These are phyloP conservation scores for Ciconia maguari DNA, from an alignment of 2,113 vertebrate species.

Conservation along the genomic window DNA sequence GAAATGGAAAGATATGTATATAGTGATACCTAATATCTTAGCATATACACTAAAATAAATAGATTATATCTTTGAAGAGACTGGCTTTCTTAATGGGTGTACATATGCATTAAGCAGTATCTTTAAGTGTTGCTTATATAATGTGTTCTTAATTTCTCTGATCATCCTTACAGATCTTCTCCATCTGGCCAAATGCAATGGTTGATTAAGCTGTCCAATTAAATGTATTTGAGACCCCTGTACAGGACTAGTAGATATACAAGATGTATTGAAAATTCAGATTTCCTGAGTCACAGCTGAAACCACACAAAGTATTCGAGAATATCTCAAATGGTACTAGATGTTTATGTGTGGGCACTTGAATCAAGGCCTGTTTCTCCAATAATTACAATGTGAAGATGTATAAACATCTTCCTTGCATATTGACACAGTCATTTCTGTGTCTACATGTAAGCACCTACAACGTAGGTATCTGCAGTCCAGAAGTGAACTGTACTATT, in stretches of 20 bases:
- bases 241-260: background rate
- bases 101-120: background rate
- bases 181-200: background rate
- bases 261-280: background rate
- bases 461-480: background rate
- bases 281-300: background rate
- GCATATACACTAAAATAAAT: background rate
- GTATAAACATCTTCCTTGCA: background rate
- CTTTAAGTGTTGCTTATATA: background rate
- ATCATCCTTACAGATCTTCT: background rate
- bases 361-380: background rate
- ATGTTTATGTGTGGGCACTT: background rate
- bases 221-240: background rate
- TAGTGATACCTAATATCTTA: background rate
- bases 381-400: background rate
- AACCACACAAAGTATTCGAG: background rate
- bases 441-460: background rate
- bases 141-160: background rate
- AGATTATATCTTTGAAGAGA: background rate
- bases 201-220: background rate
- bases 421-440: background rate
- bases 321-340: background rate
- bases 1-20: background rate
- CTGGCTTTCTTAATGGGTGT: background rate
- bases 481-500: background rate